phyloP scores from a whole-genome alignment of 2,888 invertebrate genomes.

The Cremastobaeus sp. region DNA sequence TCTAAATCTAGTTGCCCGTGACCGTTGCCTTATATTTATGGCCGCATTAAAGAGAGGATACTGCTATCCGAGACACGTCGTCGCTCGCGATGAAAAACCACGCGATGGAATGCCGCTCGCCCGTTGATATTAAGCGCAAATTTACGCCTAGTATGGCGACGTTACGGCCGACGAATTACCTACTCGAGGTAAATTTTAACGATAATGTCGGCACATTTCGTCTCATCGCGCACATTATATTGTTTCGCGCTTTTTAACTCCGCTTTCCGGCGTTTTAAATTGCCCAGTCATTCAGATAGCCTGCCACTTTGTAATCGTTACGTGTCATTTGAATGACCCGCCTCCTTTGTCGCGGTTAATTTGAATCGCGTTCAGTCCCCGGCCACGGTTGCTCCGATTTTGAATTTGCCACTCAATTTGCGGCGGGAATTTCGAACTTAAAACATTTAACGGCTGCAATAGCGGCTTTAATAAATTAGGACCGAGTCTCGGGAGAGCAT shows the following conservation, averaged over 20 bases:
- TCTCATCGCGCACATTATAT: neutral
- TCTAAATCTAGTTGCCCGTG: slow-evolving; percentile 55
- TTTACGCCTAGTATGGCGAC: slow-evolving; percentile 5
- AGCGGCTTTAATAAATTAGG: no score
- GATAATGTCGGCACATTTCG: slow-evolving; percentile 3
- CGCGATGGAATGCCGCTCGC: slow-evolving; percentile 31
- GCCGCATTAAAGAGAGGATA: slow-evolving; percentile 39
- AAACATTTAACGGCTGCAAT: no score
- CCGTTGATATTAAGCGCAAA: slow-evolving; percentile 31
- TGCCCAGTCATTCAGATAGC: neutral
- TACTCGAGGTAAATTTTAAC: slow-evolving; percentile 1
- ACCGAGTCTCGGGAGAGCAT: no score
- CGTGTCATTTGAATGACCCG: neutral
- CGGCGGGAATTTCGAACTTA: no score
- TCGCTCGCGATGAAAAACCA: slow-evolving; percentile 30
- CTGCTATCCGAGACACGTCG: slow-evolving; percentile 41
- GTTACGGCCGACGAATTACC: slow-evolving; percentile 11
- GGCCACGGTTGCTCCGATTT: no score
- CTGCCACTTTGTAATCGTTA: neutral
- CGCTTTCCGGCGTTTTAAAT: neutral
- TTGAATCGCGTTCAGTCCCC: no score
- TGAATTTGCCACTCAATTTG: no score
- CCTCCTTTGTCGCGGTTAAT: no score
- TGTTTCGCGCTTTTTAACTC: neutral
- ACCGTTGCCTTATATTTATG: slow-evolving; percentile 54